phyloP scores from a whole-genome alignment of 2,797 vertebrate species.

The Lagodon rhomboides region DNA sequence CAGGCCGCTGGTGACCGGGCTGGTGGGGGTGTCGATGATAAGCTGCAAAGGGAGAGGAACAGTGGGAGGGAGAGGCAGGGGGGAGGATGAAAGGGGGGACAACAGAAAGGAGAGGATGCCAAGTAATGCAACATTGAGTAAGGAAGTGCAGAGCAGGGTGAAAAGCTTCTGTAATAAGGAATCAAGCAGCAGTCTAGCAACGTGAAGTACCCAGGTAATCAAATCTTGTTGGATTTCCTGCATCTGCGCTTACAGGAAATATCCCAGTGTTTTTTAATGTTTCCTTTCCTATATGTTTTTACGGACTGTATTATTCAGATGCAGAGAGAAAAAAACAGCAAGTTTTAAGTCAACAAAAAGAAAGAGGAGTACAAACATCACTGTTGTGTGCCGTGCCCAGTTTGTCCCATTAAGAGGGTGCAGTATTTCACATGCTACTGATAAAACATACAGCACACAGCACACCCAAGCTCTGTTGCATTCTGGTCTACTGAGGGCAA shows the following conservation, averaged over 20 bases:
- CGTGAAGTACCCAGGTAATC: slow-evolving; percentile 6
- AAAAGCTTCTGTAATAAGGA: slow-evolving; percentile 32
- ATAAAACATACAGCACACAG: slow-evolving; percentile 21
- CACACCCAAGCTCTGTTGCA: background rate
- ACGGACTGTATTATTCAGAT: background rate
- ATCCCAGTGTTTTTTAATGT: background rate
- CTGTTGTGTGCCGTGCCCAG: background rate
- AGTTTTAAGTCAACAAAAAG: background rate
- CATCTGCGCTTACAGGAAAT: slow-evolving; percentile 2
- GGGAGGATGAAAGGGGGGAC: background rate
- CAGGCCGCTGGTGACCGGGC: slow-evolving; percentile 96
- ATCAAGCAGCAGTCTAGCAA: slow-evolving; percentile 16
- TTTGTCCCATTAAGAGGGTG: slow-evolving; percentile 8
- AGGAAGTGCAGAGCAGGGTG: slow-evolving; percentile 45
- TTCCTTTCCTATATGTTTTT: background rate
- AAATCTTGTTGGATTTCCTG: slow-evolving; percentile 25
- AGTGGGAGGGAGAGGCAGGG: slow-evolving; percentile 6
- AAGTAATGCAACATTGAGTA: slow-evolving; percentile 54
- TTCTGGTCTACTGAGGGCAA: background rate
- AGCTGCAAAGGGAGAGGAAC: slow-evolving; percentile 83
- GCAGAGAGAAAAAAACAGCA: background rate
- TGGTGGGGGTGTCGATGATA: slow-evolving; percentile 98
- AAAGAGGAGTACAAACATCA: background rate
- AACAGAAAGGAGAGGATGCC: slow-evolving; percentile 36
- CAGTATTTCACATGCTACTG: slow-evolving; percentile 54